phyloP scores from a whole-genome alignment of 2,113 vertebrate genomes.

The Rhodinocichla rosea region DNA sequence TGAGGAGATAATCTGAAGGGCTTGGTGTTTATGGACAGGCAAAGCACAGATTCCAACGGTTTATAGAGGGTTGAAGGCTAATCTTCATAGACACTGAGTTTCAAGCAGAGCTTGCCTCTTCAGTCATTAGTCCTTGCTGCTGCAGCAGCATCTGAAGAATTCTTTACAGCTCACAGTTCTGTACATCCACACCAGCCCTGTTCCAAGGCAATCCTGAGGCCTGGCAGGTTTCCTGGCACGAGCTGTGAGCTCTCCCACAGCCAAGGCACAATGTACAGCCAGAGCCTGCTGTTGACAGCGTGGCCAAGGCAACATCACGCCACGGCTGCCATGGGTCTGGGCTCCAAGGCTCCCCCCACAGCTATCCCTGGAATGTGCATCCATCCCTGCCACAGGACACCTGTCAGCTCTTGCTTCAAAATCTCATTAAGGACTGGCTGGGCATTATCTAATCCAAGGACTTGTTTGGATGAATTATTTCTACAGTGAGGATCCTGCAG shows the following conservation, averaged over 20 bases:
- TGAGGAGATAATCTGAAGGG: background rate
- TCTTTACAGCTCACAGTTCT: background rate
- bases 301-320: background rate
- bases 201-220: background rate
- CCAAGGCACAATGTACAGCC: background rate
- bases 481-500: background rate
- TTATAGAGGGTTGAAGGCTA: background rate
- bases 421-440: background rate
- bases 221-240: background rate
- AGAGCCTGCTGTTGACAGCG: background rate
- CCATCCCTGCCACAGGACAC: background rate
- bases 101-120: background rate
- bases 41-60: background rate
- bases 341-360: background rate
- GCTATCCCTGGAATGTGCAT: background rate
- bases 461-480: slow-evolving; percentile 9
- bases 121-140: background rate
- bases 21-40: background rate
- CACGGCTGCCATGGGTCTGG: accelerated
- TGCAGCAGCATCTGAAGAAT: background rate
- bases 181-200: background rate
- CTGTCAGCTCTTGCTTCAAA: background rate
- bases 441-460: background rate
- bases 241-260: background rate
- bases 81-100: background rate